Base-by-base conservation (phyloP, 1,140 invertebrate species). In the Drosophila mojavensis region DNA sequence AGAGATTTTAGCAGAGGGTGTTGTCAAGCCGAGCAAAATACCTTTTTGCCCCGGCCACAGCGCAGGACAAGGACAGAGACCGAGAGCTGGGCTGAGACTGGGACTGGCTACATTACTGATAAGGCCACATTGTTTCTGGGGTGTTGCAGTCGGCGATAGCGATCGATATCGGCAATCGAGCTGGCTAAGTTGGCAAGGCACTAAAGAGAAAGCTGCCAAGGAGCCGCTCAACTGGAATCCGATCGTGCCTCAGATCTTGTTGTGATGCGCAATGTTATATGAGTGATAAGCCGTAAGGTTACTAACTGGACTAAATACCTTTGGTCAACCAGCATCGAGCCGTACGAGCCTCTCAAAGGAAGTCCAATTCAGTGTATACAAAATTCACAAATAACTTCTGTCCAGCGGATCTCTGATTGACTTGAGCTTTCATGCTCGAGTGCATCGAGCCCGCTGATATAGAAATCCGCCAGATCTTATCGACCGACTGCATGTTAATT, bases 131-230 rank as follows among this genome's bases (percentile, higher is more conserved):
- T 84, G 82, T 81, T 71, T 81, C 82, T 79, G 79, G 75, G 82
- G 82, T 86, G 82, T 85, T 85, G 78, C 73, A 58, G 68, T 51
- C 4, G 45, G 15, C 56, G 81, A 85, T 85, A 86, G 74, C 61
- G 69, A 85, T 85, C 82, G 26, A 74, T 69, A 69, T 69, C 58
- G 51, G 75, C 13, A 78, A 85, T 75, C 70, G 74, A 69, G 39
- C 70, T 17, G 63, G 48, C 47, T 59, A 66, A 45, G 36, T 66
- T 43, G 53, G 15, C 41, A 13, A 43, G 9, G 41, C 33, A 55
- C 50, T 60, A 75, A 82, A 82, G 82, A 85, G 83, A 85, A 88
- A 88, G 82, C 82, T 72, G 63, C 39, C 61, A 82, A 79, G 79
- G 62, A 74, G 41, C 41, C 3, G 43, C 41, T 65, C 75, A 81